Evolutionary conservation across 2,888 invertebrate genomes (phyloP), one percentile per base, ranked within the genome.

Genomic region (Oxytorus armatus): DNA sequence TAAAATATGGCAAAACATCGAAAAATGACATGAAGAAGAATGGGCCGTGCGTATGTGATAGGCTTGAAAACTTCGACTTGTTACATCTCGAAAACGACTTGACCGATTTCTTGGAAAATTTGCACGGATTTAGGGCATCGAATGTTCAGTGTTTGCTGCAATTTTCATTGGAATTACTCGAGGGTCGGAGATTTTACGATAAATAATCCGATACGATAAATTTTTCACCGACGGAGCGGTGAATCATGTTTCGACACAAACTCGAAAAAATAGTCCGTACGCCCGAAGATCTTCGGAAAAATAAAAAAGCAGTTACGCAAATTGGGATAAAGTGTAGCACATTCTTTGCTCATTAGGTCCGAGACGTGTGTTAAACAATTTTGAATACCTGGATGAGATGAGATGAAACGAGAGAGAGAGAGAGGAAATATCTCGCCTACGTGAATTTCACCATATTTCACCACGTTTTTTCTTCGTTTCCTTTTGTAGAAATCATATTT

Each of bases 271-370:
- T 25, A 53, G 57, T 1, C 44, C 25, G 29, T 10, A 39, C 10
- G 42, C 14, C 14, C 21, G 42, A 16, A 39, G 21, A n/a, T n/a
- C 14, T 23, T 7, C 23, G 51, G n/a, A 14, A 51, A 55, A 55
- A 33, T 61, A 63, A 25, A 44, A 47, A 36, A 82, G 82, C 83
- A 84, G 86, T 88, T 88, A 88, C 84, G 87, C 79, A 86, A 86
- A 87, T n/a, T 87, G 84, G 81, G 80, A 85, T n/a, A 84, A 87
- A 85, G 85, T 85, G 86, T 88, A 84, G 84, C 75, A 59, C 61
- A 74, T 79, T 74, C 77, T 70, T 69, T 61, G 16, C 72, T 81
- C 77, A 65, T 75, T 59, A 21, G 25, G 14, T 59, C 36, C 23
- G 42, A 75, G 57, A 78, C 53, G 55, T 66, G 68, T 33, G 57